Percentiles rank a stretch among this genome's conserved stretches.
phyloP scores from a whole-genome alignment of 1,140 invertebrate genomes.

The Trachymyrmex septentrionalis region DNA sequence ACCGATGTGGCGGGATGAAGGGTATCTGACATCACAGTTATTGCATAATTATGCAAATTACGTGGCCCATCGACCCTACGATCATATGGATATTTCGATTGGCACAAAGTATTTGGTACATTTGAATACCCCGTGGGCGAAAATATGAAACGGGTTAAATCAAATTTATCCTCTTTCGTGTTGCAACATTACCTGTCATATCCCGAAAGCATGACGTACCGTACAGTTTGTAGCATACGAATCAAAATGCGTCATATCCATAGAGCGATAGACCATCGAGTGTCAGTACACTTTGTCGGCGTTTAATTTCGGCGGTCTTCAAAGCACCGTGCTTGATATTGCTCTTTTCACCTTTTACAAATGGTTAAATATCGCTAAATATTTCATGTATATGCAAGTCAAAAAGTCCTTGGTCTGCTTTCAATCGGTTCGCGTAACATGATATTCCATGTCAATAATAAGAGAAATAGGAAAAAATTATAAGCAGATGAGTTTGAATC shows the following conservation, averaged over 20 bases:
- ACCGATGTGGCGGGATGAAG: slow-evolving; percentile 41
- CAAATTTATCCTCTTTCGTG: slow-evolving; percentile 49
- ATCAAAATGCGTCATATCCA: slow-evolving; percentile 58
- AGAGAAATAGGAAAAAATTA: neutral
- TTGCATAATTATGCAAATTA: slow-evolving; percentile 63
- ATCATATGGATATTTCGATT: slow-evolving; percentile 56
- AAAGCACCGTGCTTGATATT: slow-evolving; percentile 40
- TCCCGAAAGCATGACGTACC: slow-evolving; percentile 9
- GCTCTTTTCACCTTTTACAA: slow-evolving; percentile 33
- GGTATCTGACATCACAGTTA: slow-evolving; percentile 52
- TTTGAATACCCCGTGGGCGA: slow-evolving; percentile 48
- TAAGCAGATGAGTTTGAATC: neutral
- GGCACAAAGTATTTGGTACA: slow-evolving; percentile 52
- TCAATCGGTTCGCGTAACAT: slow-evolving; percentile 2
- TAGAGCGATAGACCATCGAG: slow-evolving; percentile 39
- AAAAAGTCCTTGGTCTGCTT: slow-evolving; percentile 3
- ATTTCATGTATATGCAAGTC: neutral
- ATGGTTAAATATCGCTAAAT: slow-evolving; percentile 34
- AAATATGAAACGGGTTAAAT: slow-evolving; percentile 63
- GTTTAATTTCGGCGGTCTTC: slow-evolving; percentile 58
- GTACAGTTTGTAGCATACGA: slow-evolving; percentile 36
- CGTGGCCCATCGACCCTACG: neutral
- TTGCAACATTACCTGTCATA: slow-evolving; percentile 50
- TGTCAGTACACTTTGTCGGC: slow-evolving; percentile 35
- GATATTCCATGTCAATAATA: slow-evolving; percentile 11